Base-by-base conservation (phyloP, 2,888 invertebrate genomes). In the Agrilus cyanescens region DNA sequence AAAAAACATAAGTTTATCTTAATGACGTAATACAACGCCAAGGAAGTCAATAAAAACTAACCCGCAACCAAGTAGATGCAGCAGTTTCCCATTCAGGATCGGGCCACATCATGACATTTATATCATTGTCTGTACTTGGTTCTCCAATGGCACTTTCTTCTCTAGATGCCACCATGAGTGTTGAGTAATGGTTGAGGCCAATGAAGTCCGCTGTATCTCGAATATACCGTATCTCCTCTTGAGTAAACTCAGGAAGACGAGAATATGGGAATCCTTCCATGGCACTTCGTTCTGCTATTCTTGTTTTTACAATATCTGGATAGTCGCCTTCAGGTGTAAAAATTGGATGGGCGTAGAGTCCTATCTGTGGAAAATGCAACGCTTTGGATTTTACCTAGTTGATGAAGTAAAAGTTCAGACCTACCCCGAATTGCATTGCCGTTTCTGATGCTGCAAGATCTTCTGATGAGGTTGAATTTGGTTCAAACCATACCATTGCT, bases 141-240 rank as follows among this genome's bases (percentile, higher is more conserved):
- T 43, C 43, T 33, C 41, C 43, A 25, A 41, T 46, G 8, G 32
- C n/a, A 8, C 25, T 12, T 25, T 47, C 40, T 38, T 32, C 8
- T 4, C 34, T 20, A n/a, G 43, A 40, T 10, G 35, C 42, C 6
- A 65, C 69, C 53, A 78, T 51, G 49, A 67, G 65, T 0, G 78
- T 71, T 1, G 82, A 79, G 58, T 88, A 89, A 44, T 80, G 75
- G 59, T 88, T 88, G 12, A 86, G 58, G 1, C 82, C 85, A 40
- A 87, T 68, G 62, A 80, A 85, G 57, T 89, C 86, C 1, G 72
- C 70, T 1, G 82, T 76, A 0, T 73, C 78, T 32, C 62, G 65
- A 15, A 85, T 73, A 40, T 68, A 65, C 6, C 65, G 58, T 5
- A 81, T 67, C 66, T 85, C 82, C 14, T 74, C 68, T 0, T 56